These are phyloP conservation scores for Crioceris asparagi DNA, from an alignment of 2,888 invertebrate species.

Conservation along the genomic window DNA sequence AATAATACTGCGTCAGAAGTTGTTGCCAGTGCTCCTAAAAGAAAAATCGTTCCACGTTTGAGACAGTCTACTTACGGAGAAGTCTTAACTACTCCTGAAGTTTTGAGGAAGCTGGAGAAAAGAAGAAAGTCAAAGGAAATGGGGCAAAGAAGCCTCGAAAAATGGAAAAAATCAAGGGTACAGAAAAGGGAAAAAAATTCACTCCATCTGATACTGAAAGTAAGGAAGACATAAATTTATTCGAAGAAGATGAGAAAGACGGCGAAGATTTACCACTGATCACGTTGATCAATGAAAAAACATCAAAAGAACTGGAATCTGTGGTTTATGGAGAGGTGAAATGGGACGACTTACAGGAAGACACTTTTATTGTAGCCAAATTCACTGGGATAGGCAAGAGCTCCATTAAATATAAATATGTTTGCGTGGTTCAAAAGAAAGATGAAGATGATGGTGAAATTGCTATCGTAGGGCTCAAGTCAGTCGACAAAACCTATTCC, in stretches of 20 bases:
- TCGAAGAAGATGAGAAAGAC: constrained; percentile 5
- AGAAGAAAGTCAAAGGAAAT: constrained; percentile 2
- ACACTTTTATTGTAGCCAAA: constrained; percentile 6
- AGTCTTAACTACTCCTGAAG: constrained; percentile 4
- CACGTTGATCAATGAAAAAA: constrained; percentile 5
- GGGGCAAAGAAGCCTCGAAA: constrained; percentile 4
- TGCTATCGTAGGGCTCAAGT: constrained; percentile 5
- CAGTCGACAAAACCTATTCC: constrained; percentile 5
- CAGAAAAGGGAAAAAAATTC: constrained; percentile 4
- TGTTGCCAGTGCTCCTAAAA: constrained; percentile 3
- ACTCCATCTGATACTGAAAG: constrained; percentile 7
- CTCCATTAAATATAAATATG: constrained; percentile 5
- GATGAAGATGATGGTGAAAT: constrained; percentile 2
- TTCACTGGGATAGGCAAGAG: constrained; percentile 5
- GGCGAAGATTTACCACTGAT: constrained; percentile 3
- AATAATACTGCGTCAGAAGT: constrained; percentile 6
- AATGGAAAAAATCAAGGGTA: constrained; percentile 4
- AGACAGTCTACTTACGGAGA: constrained; percentile 4
- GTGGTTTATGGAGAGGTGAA: constrained; percentile 7
- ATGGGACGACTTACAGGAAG: constrained; percentile 6
- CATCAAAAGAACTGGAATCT: constrained; percentile 3
- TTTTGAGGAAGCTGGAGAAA: constrained; percentile 1
- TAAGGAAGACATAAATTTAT: constrained; percentile 6
- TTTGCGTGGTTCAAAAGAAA: constrained; percentile 4
- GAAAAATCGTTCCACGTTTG: constrained; percentile 4